Base-by-base conservation (phyloP, 2,113 vertebrate genomes). In the Poecile atricapillus region DNA sequence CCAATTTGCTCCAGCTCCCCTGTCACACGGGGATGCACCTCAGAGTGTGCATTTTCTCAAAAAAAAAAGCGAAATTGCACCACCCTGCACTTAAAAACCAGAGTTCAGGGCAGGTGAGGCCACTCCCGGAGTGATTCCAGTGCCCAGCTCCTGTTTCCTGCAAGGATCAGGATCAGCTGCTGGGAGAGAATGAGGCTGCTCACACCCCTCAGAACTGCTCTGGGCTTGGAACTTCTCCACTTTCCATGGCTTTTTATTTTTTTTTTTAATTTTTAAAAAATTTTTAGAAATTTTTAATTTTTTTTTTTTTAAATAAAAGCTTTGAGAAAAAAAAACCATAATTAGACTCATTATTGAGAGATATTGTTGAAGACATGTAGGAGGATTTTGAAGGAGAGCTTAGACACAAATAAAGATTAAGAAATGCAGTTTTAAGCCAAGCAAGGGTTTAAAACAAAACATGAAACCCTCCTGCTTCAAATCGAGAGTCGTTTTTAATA, bases 301-400 rank as follows among this genome's bases (percentile, higher is more conserved):
- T 28, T 33, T 49, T 28, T 33, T 56, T 56, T 44, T 35, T 59
- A 13, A 80, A 52, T 50, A 52, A 23, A 70, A 56, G n/a, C 70
- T 70, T 78, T 9, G 15, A 65, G 74, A 73, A 14, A 18, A 49
- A 83, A 16, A 20, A 24, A 11, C 81, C 70, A 22, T 75, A 88
- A 76, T 91, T 75, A 80, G 79, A 50, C 53, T 89, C 71, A 46
- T 90, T 86, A 88, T 68, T 63, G 62, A 15, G 47, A 83, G 87
- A 71, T 93, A 68, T 59, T 88, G 87, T 63, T 83, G 83, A 89
- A 83, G 75, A 86, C 90, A 89, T 5, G 74, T 67, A 69, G 90
- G 87, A 89, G 87, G 94, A 64, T 71, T 93, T 91, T 83, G 62
- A 63, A 71, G 84, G 71, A 68, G 83, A 75, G 47, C 43, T 92